phyloP scores from a whole-genome alignment of 2,888 invertebrate genomes.

The Silvanus unidentatus region DNA sequence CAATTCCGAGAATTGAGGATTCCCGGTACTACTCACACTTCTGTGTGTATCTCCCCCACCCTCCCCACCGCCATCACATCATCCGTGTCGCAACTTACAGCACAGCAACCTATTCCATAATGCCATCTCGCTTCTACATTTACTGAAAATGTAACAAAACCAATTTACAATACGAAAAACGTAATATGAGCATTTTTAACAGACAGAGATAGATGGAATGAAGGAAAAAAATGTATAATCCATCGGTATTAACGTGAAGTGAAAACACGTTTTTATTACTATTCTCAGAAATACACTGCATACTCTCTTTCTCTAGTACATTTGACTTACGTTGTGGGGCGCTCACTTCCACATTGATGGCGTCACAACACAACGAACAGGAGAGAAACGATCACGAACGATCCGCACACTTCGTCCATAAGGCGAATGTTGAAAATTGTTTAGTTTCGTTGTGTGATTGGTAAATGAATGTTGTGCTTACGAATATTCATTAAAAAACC shows the following conservation, averaged over 20 bases:
- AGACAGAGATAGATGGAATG: not conserved
- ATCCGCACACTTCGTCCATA: too few species aligned
- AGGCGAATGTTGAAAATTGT: too few species aligned
- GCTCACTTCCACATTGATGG: not conserved
- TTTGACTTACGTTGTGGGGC: not conserved
- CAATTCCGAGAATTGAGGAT: slow-evolving; percentile 41
- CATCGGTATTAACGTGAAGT: slow-evolving; percentile 36
- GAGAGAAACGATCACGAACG: too few species aligned
- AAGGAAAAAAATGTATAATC: slow-evolving; percentile 1
- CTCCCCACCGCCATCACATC: slow-evolving; percentile 23
- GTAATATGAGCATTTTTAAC: too few species aligned
- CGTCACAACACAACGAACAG: too few species aligned
- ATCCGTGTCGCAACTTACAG: slow-evolving; percentile 12
- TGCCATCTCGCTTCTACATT: too few species aligned
- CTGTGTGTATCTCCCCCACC: too few species aligned
- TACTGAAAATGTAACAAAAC: too few species aligned
- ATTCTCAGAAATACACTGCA: slow-evolving; percentile 36
- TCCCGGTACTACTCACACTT: slow-evolving; percentile 40
- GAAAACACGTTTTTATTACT: slow-evolving; percentile 44
- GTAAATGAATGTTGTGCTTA: too few species aligned
- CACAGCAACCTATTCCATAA: not conserved
- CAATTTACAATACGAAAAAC: too few species aligned
- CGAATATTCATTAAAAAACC: too few species aligned
- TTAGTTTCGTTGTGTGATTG: too few species aligned
- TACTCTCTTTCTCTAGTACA: slow-evolving; percentile 12